phyloP scores from a whole-genome alignment of 2,797 vertebrate species.

The Carduelis carduelis region DNA sequence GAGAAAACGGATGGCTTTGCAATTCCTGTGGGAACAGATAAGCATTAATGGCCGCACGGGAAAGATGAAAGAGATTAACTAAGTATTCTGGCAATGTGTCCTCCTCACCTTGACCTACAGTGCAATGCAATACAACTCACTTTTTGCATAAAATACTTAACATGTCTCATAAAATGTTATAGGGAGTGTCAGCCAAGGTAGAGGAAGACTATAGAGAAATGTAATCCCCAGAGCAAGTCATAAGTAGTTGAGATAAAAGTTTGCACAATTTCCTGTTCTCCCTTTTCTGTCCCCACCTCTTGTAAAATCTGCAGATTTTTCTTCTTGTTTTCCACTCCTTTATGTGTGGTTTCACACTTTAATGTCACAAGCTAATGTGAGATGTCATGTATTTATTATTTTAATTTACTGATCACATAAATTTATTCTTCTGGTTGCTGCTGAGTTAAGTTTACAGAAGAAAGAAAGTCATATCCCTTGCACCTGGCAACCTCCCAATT shows the following conservation, averaged over 20 bases:
- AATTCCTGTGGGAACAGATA: slow-evolving; percentile 48
- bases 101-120: slow-evolving; percentile 43
- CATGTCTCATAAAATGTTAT: slow-evolving; percentile 56
- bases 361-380: neutral
- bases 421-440: neutral
- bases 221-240: neutral
- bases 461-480: neutral
- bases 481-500: neutral
- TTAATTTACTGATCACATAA: neutral
- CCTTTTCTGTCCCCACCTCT: neutral
- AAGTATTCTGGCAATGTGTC: slow-evolving; percentile 33
- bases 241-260: neutral
- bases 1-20: slow-evolving; percentile 37
- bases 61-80: slow-evolving; percentile 55
- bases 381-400: neutral
- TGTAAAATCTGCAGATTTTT: neutral
- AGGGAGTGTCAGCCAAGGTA: slow-evolving; percentile 2
- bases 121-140: neutral
- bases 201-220: neutral
- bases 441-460: neutral
- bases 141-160: slow-evolving; percentile 53
- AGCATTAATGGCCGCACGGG: slow-evolving; percentile 44
- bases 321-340: neutral
- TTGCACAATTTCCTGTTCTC: neutral
- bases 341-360: neutral